A percentile compares a stretch with the other conserved stretches of the same genome.
phyloP scores from a whole-genome alignment of 2,113 vertebrate species.

The Phaetusa simplex region DNA sequence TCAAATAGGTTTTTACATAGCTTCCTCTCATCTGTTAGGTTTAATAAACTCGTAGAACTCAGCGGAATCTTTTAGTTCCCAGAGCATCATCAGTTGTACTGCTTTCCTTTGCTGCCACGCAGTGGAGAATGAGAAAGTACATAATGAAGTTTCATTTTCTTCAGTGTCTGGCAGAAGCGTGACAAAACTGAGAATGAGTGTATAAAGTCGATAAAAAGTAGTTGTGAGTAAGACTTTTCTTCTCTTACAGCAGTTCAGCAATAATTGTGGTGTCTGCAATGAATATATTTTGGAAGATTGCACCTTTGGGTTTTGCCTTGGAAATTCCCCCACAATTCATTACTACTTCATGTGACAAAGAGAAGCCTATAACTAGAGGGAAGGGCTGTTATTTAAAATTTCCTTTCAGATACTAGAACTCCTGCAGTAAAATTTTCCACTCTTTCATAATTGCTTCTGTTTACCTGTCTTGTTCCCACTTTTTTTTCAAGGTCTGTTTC shows the following conservation, averaged over 20 bases:
- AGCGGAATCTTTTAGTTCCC: not conserved
- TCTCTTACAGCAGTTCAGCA: not conserved
- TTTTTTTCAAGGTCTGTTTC: not conserved
- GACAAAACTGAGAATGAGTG: not conserved
- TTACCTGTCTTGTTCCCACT: not conserved
- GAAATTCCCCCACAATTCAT: not conserved
- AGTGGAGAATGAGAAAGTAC: conserved; percentile 8
- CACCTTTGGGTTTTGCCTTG: not conserved
- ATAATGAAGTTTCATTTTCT: not conserved
- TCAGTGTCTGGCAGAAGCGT: not conserved
- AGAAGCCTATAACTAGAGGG: not conserved
- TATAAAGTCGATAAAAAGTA: not conserved
- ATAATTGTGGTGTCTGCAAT: not conserved
- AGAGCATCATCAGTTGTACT: not conserved
- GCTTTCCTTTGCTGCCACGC: conserved; percentile 66
- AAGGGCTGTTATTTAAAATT: not conserved
- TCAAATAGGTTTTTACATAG: not conserved
- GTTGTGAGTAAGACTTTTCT: not conserved
- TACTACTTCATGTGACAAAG: not conserved
- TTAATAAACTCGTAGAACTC: not conserved
- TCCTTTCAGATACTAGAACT: not conserved
- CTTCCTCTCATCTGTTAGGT: not conserved
- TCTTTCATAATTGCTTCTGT: not conserved
- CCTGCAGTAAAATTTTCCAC: not conserved
- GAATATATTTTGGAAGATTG: not conserved